phyloP scores from a whole-genome alignment of 2,797 vertebrate genomes.

The Zenarchopterus dispar region DNA sequence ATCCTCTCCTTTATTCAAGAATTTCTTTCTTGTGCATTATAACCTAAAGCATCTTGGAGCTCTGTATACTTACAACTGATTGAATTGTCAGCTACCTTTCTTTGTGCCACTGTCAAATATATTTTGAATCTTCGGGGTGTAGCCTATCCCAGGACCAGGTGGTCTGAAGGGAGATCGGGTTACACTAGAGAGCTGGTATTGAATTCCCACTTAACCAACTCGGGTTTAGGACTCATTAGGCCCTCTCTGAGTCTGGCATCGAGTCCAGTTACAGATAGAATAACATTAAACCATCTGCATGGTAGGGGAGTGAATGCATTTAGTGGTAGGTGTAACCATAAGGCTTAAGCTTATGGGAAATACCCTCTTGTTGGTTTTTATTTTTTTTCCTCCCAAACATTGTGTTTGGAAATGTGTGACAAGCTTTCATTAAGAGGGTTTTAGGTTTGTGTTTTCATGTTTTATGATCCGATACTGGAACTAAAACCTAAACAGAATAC shows the following conservation, averaged over 20 bases:
- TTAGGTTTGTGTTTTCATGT: no score
- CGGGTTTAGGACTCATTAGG: conserved; percentile 74
- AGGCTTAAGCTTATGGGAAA: conserved; percentile 62
- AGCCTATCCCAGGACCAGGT: conserved; percentile 61
- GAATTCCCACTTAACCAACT: conserved; percentile 75
- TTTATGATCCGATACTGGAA: no score
- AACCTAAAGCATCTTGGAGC: background rate
- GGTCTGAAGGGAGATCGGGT: conserved; percentile 68
- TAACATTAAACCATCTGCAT: conserved; percentile 80
- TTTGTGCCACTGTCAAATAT: conserved; percentile 31
- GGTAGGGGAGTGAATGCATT: conserved; percentile 58
- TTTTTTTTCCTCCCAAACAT: conserved; percentile 10
- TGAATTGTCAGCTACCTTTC: conserved; percentile 10
- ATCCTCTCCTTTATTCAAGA: conserved; percentile 5
- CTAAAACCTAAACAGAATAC: no score
- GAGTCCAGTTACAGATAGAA: conserved; percentile 78
- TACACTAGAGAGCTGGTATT: conserved; percentile 64
- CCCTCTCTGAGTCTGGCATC: conserved; percentile 61
- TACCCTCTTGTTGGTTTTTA: conserved; percentile 45
- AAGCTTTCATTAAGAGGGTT: conserved; percentile 6
- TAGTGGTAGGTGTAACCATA: conserved; percentile 58
- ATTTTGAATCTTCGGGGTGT: conserved; percentile 41
- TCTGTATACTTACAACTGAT: background rate
- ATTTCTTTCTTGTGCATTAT: background rate
- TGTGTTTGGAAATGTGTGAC: conserved; percentile 5